Base-by-base conservation (phyloP, 2,888 invertebrate genomes). In the Pocota personata region DNA sequence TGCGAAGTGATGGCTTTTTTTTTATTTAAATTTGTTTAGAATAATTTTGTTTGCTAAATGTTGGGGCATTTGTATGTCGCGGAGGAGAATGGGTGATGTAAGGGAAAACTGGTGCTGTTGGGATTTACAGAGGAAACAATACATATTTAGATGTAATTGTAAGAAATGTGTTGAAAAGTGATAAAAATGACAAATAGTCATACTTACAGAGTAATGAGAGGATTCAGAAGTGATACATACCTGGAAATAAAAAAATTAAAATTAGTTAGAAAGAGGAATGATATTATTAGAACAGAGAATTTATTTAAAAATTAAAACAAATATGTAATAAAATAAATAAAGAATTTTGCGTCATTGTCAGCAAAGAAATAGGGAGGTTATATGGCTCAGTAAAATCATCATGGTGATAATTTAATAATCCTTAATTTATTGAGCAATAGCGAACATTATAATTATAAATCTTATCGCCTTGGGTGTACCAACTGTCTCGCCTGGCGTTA, bases 151-250 rank as follows among this genome's bases (percentile, higher is more conserved):
- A 50, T 27, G 19, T 73, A 52, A 52, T 37, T 69, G 43, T 19
- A 46, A 19, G 4, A 21, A 55, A 69, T 24, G 64, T 55, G 62
- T 40, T 75, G 40, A 62, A 64, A 75, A 32, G 64, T 21, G 43
- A 52, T 62, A 64, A 52, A 52, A 52, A 37, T 43, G 73, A 73
- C 14, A 32, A 73, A 73, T 73, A 32, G 52, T 52, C 12, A 16
- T 64, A 75, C 75, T 32, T 75, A 73, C 73, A 30, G 12, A 14
- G 32, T 55, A 35, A 55, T 55, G 30, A 32, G 43, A 10, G 14
- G 12, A 55, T 57, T 69, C 32, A 16, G 7, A 30, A 46, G 0
- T 43, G 14, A 19, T 2, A 55, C 64, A 46, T 75, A 75, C 64
- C 75, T 75, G 55, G 6, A 64, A 64, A 3, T 14, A 72, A 27